A percentile compares a stretch with the other conserved stretches of the same genome.
Evolutionary conservation across 2,888 invertebrate species (phyloP).

Genomic region (Scaptodrosophila latifasciaeformis): DNA sequence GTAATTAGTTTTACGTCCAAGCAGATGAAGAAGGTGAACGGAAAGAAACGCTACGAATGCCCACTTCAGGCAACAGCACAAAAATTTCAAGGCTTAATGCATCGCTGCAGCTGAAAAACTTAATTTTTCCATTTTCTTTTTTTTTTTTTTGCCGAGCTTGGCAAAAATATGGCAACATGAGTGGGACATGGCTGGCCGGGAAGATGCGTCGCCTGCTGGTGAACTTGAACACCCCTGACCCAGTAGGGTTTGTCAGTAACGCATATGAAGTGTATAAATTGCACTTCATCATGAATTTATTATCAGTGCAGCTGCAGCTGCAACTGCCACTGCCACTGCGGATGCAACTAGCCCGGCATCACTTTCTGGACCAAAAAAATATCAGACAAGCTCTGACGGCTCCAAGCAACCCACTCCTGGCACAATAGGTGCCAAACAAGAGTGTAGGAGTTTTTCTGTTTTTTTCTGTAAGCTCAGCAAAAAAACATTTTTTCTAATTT

Average conservation of each 20-base stretch:
- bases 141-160: conserved; percentile 39
- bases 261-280: conserved; percentile 67
- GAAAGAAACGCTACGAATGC: too few species aligned
- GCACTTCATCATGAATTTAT: conserved; percentile 68
- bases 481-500: conserved; percentile 65
- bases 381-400: conserved; percentile 16
- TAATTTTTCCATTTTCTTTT: too few species aligned
- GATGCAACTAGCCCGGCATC: conserved; percentile 34
- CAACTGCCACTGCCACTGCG: conserved; percentile 62
- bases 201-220: too few species aligned
- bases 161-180: conserved; percentile 31
- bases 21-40: too few species aligned
- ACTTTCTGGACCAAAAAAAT: too few species aligned
- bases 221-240: too few species aligned
- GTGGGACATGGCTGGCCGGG: too few species aligned
- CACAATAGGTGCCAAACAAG: conserved; percentile 25
- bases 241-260: conserved; percentile 4
- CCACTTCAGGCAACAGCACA: too few species aligned
- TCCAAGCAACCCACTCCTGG: too few species aligned
- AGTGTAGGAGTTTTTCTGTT: too few species aligned
- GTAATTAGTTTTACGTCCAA: conserved; percentile 58
- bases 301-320: conserved; percentile 63
- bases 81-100: conserved; percentile 54
- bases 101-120: conserved; percentile 29
- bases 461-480: conserved; percentile 57